Base-by-base conservation (phyloP, 2,888 invertebrate species). In the Polietes domitor region DNA sequence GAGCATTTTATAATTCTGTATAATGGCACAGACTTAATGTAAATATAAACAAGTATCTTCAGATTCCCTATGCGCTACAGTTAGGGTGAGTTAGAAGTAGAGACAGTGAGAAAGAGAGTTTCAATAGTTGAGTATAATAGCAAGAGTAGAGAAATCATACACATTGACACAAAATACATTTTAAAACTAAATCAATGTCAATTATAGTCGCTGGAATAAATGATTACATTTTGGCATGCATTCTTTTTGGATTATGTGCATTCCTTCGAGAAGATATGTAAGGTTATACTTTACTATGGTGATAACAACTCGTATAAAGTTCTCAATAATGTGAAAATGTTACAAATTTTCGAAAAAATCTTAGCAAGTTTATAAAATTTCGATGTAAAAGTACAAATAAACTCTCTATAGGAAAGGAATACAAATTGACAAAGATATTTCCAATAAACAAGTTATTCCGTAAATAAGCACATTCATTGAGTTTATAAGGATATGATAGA, bases 391-490 rank as follows among this genome's bases (percentile, higher is more conserved):
- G 21, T 53, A 53, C 10, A 65, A 65, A 61, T 61, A 17, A 61
- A 21, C 12, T 65, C 37, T 65, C 21, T 63, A 12, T 12, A 41
- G 32, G 63, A 17, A 28, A 63, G 19, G 43, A 15, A 37, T 21
- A 15, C 12, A 43, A 68, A 65, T 65, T 43, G 68, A 68, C 68
- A 43, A 68, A 17, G 68, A 24, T 37, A 43, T 19, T 43, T 43
- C 58, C 58, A 58, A 58, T 26, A 58, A 68, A 43, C 41, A 68
- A 41, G 68, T 43, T 68, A 68, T 43, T 43, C 24, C 21, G 43
- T 41, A 68, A 24, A 43, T 21, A 68, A 68, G 68, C 68, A 68
- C 68, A 68, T 43, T 17, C 24, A 68, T 41, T 24, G 41, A 43
- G 24, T 17, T 19, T 41, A 32, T 17, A 19, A 10, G 21, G 19